Conservation (phyloP, 2,888 invertebrate species). For the Ceraclea dissimilis region DNA sequence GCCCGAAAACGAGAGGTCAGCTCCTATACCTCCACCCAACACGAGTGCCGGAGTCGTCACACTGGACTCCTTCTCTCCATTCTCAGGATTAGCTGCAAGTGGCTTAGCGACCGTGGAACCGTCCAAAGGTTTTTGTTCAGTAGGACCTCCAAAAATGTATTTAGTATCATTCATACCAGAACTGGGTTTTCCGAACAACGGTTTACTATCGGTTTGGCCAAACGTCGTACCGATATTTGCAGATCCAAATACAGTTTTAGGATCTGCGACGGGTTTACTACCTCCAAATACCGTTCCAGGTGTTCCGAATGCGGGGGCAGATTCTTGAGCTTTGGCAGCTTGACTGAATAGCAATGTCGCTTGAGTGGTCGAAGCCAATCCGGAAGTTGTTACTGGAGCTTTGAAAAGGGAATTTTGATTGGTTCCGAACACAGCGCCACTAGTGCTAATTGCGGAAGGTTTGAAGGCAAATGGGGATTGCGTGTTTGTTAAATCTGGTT, state of each 20-base stretch:
- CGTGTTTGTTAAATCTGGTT: neutral
- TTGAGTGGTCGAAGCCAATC: neutral
- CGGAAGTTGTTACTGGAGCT: neutral
- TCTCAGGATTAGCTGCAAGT: constrained; percentile 16
- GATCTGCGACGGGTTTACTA: constrained; percentile 18
- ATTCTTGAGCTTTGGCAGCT: neutral
- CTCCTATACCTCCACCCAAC: constrained; percentile 16
- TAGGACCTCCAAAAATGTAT: neutral
- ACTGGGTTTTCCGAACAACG: neutral
- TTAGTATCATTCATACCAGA: neutral
- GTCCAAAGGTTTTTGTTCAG: neutral
- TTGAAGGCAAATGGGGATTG: neutral
- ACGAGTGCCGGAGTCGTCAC: constrained; percentile 31
- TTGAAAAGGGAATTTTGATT: constrained; percentile 3
- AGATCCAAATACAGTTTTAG: neutral
- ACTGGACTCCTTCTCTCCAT: constrained; percentile 26
- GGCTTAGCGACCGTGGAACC: neutral
- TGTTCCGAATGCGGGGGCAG: neutral
- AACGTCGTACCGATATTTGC: neutral
- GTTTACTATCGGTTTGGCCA: neutral
- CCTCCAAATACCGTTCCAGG: constrained; percentile 23
- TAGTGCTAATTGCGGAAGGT: constrained; percentile 4
- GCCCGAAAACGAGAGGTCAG: constrained; percentile 33
- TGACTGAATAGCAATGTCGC: constrained; percentile 5
- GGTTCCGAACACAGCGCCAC: neutral